Percentiles rank a stretch among this genome's conserved stretches.
phyloP scores from a whole-genome alignment of 2,797 vertebrate genomes.

The Alca torda region DNA sequence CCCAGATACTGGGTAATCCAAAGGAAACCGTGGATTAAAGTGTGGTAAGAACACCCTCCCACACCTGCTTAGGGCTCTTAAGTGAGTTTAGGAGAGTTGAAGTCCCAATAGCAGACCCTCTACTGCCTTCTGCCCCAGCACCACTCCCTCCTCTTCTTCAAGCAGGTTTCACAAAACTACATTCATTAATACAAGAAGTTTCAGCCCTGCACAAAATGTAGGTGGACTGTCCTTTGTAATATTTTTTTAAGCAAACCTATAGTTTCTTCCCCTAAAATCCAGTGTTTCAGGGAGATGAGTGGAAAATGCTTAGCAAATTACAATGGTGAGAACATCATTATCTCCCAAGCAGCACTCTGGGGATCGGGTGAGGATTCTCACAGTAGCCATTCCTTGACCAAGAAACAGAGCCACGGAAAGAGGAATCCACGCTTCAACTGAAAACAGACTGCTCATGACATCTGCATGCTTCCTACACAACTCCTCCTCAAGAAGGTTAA shows the following conservation, averaged over 20 bases:
- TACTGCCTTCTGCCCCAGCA: neutral
- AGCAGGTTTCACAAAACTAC: neutral
- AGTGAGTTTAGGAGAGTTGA: neutral
- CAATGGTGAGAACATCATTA: accelerated
- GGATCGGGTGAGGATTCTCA: neutral
- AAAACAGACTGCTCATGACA: neutral
- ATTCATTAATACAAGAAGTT: accelerated
- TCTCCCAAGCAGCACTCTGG: neutral
- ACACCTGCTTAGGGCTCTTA: accelerated
- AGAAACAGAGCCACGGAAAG: neutral
- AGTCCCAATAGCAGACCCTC: neutral
- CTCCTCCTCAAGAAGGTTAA: neutral
- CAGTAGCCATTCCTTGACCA: neutral
- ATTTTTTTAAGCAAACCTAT: neutral
- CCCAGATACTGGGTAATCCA: neutral
- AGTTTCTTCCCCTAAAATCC: neutral
- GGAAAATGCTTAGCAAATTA: neutral
- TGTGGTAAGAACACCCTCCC: accelerated
- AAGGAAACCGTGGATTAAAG: accelerated
- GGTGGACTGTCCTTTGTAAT: accelerated
- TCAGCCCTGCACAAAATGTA: accelerated
- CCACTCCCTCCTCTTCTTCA: neutral
- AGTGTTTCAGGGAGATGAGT: neutral
- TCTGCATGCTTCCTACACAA: neutral
- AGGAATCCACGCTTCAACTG: neutral